Conservation (phyloP, 92 coral and sea anemone genomes). For the Parazoanthus swiftii region DNA sequence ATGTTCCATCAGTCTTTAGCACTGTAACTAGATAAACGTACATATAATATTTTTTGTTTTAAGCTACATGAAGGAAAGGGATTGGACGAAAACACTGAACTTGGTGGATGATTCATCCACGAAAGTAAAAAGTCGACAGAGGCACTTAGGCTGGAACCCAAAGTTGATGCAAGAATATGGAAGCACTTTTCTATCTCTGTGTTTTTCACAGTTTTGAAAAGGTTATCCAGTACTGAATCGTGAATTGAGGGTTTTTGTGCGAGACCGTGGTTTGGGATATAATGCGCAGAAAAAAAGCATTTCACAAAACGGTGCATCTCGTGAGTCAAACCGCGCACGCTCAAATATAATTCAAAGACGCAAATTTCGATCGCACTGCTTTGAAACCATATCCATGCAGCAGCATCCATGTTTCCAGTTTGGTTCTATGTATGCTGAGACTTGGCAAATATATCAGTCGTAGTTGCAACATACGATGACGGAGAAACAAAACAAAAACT, state of each 20-base stretch:
- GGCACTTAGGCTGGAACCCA: not conserved
- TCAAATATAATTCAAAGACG: slow-evolving; percentile 35
- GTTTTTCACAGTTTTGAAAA: not conserved
- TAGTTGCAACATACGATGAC: not conserved
- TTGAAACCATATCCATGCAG: slow-evolving; percentile 43
- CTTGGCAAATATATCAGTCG: not conserved
- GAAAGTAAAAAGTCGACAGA: not conserved
- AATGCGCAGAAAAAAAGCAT: not conserved
- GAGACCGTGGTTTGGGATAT: not conserved
- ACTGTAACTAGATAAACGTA: not conserved
- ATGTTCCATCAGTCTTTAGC: not conserved
- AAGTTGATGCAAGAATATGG: slow-evolving; percentile 4
- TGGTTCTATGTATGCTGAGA: not conserved
- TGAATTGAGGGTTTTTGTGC: not conserved
- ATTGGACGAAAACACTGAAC: too few relatives aligned
- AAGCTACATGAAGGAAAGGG: too few relatives aligned
- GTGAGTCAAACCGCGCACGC: slow-evolving; percentile 37
- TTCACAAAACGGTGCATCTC: not conserved
- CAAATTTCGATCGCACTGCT: slow-evolving; percentile 12
- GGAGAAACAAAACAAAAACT: not conserved
- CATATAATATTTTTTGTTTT: not conserved
- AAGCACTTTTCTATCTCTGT: not conserved
- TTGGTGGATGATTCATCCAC: not conserved
- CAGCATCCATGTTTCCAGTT: slow-evolving; percentile 1
- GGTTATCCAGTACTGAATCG: not conserved